These are phyloP conservation scores for Drosophila virilis DNA, from an alignment of 1,140 invertebrate species.

Conservation along the genomic window DNA sequence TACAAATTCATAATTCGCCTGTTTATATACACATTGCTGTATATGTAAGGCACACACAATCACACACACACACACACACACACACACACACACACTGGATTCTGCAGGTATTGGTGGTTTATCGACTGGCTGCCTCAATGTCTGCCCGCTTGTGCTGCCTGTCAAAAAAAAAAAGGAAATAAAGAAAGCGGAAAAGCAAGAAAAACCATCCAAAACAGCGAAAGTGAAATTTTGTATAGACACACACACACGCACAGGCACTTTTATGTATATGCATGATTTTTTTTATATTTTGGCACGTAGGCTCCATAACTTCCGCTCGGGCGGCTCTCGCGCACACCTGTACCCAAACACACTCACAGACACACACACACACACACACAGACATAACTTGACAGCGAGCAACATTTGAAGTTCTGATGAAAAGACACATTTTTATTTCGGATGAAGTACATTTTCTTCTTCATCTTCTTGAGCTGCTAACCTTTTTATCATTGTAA, in stretches of 20 bases:
- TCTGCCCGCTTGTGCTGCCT: slow-evolving; percentile 61
- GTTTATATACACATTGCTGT: slow-evolving; percentile 63
- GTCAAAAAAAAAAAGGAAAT: slow-evolving; percentile 18
- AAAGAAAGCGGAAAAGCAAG: slow-evolving; percentile 30
- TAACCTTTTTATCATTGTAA: slow-evolving; percentile 14
- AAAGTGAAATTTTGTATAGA: slow-evolving; percentile 60
- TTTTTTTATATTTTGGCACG: slow-evolving; percentile 57
- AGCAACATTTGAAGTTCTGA: slow-evolving; percentile 77
- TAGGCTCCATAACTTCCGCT: slow-evolving; percentile 80
- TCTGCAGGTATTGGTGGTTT: slow-evolving; percentile 64
- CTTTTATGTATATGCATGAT: neutral
- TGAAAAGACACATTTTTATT: slow-evolving; percentile 80
- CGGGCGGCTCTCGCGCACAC: slow-evolving; percentile 75
- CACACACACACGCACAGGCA: slow-evolving; percentile 12
- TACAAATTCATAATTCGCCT: slow-evolving; percentile 77
- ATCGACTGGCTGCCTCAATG: slow-evolving; percentile 72
- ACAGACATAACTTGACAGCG: slow-evolving; percentile 10
- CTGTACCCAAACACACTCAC: slow-evolving; percentile 55
- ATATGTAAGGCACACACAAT: slow-evolving; percentile 34
- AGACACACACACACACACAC: slow-evolving; percentile 28
- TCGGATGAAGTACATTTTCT: slow-evolving; percentile 44
- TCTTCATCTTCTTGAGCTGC: neutral
- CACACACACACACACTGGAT: neutral
- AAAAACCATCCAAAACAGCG: slow-evolving; percentile 46
- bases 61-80: slow-evolving; percentile 14